Percentiles rank a stretch among this genome's conserved stretches.
Conservation (phyloP, 2,797 vertebrate species). For the Lithobates sylvaticus region DNA sequence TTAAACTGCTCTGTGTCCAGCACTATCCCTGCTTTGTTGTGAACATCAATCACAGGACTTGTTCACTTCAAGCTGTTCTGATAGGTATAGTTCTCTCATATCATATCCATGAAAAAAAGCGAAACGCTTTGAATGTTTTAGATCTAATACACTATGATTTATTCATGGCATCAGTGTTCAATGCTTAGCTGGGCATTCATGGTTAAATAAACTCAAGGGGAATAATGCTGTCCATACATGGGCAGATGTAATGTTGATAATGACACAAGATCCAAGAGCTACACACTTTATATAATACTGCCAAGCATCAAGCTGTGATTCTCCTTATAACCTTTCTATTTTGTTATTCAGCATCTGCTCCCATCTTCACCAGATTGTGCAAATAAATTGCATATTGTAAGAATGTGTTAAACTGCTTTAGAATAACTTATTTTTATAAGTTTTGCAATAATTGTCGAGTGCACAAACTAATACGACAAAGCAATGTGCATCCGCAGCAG, state of each 20-base stretch:
- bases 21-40: slow-evolving; percentile 1
- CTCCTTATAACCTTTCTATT: not conserved
- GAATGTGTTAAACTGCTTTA: too few relatives aligned
- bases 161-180: not conserved
- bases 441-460: too few relatives aligned
- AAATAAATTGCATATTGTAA: not conserved
- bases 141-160: not conserved
- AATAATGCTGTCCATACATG: not conserved
- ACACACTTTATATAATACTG: not conserved
- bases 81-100: not conserved
- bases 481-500: too few relatives aligned
- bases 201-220: not conserved
- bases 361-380: not conserved
- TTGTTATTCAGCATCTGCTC: not conserved
- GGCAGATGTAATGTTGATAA: not conserved
- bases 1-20: not conserved
- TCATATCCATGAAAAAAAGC: not conserved
- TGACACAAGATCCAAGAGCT: not conserved
- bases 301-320: not conserved
- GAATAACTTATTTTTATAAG: too few relatives aligned
- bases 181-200: not conserved
- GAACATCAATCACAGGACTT: not conserved
- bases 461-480: too few relatives aligned
- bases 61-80: slow-evolving; percentile 3
- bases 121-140: not conserved